Evolutionary conservation across 2,888 invertebrate genomes (phyloP).

Genomic region (Amphipyra tragopoginis): DNA sequence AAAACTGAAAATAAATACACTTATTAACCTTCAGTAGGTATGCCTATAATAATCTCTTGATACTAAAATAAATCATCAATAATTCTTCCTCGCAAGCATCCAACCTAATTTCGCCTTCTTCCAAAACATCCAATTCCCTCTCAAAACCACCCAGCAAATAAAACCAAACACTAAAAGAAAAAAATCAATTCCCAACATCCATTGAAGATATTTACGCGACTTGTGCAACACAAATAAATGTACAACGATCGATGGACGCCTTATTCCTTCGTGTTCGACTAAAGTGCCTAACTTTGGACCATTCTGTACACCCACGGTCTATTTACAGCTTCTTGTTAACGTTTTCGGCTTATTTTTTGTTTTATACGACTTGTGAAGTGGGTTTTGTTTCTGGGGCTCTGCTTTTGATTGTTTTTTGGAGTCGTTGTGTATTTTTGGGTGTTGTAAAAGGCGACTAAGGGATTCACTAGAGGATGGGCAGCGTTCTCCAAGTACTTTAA

Average conservation of each 20-base stretch:
- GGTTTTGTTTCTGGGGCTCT: constrained; percentile 19
- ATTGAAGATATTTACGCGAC: constrained; percentile 59
- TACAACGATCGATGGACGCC: constrained; percentile 50
- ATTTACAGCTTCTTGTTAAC: constrained; percentile 59
- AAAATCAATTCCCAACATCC: constrained; percentile 54
- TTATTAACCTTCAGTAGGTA: too few relatives aligned
- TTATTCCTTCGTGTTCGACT: constrained; percentile 48
- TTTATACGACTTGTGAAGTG: constrained; percentile 38
- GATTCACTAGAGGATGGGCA: too few relatives aligned
- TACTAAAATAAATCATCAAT: too few relatives aligned
- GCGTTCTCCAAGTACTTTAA: too few relatives aligned
- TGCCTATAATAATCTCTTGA: too few relatives aligned
- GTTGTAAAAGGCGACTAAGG: too few relatives aligned
- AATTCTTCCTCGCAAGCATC: background rate
- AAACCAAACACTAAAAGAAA: constrained; percentile 34
- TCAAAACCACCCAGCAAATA: constrained; percentile 13
- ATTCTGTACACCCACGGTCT: constrained; percentile 54
- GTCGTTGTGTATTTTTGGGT: constrained; percentile 1
- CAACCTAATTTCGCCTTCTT: background rate
- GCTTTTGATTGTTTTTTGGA: constrained; percentile 23
- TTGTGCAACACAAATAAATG: constrained; percentile 54
- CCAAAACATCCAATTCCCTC: constrained; percentile 2
- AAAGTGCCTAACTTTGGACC: constrained; percentile 56
- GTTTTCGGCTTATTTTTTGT: constrained; percentile 48
- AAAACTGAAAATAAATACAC: too few relatives aligned